A percentile compares a stretch with the other conserved stretches of the same genome.
Conservation (phyloP, 92 coral and sea anemone genomes). For the Anthopleura xanthogrammica region DNA sequence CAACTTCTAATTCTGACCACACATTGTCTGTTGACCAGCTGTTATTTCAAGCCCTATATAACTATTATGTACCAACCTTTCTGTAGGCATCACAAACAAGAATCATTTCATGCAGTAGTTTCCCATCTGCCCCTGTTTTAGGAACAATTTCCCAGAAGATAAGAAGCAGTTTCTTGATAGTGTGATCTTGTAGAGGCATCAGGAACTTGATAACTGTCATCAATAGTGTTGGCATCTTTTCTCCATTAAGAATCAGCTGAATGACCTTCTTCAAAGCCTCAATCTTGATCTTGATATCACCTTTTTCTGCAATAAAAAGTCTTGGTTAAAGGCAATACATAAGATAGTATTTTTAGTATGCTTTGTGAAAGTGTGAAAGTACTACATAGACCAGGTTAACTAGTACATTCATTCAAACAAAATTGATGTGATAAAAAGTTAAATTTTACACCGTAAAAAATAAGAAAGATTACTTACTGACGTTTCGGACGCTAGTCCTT, state of each 20-base stretch:
- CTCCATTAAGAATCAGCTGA: constrained; percentile 92
- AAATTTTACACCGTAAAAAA: no score
- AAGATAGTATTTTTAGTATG: not conserved
- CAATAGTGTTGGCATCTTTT: constrained; percentile 91
- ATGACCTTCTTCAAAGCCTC: constrained; percentile 93
- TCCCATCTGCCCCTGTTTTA: constrained; percentile 97
- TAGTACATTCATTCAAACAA: not conserved
- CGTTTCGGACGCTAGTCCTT: no score
- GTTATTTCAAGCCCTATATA: no score
- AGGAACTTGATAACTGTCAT: constrained; percentile 96
- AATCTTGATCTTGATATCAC: constrained; percentile 81
- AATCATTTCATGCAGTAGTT: constrained; percentile 96
- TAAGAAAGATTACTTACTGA: no score
- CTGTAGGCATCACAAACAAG: constrained; percentile 99
- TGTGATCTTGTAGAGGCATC: constrained; percentile 95
- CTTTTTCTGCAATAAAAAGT: constrained; percentile 68
- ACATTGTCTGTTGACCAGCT: no score
- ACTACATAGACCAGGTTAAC: not conserved
- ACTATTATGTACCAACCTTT: constrained; percentile 55
- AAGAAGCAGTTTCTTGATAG: constrained; percentile 89
- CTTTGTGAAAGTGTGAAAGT: not conserved
- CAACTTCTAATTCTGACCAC: no score
- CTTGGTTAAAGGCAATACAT: not conserved
- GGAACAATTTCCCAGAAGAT: constrained; percentile 99
- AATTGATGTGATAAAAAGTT: no score